Conservation (phyloP, 1,140 invertebrate genomes). For the Drosophila pruinosa region DNA sequence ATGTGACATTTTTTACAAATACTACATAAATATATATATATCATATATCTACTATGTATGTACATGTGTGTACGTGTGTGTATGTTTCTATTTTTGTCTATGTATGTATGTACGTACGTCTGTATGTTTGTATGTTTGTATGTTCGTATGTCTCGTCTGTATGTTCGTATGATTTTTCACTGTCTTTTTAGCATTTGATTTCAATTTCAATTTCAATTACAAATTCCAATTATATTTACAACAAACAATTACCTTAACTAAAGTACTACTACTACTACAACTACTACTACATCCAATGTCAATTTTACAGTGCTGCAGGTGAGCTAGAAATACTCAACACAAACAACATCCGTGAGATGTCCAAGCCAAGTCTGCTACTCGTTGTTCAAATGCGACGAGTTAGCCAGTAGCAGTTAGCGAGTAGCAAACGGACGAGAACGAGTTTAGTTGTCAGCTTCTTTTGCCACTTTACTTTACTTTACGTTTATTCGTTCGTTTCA, state of each 20-base stretch:
- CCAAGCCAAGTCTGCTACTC: too few species aligned
- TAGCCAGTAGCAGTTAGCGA: background rate
- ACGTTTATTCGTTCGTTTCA: background rate
- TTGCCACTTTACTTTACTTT: background rate
- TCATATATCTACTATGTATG: slow-evolving; percentile 6
- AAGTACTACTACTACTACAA: background rate
- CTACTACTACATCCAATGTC: background rate
- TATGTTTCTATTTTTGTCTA: slow-evolving; percentile 7
- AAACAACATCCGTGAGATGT: too few species aligned
- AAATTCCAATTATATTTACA: background rate
- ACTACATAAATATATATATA: slow-evolving; percentile 12
- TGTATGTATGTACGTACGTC: slow-evolving; percentile 24
- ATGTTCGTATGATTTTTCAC: slow-evolving; percentile 29
- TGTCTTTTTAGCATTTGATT: slow-evolving; percentile 32
- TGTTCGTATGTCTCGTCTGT: slow-evolving; percentile 7
- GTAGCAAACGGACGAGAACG: background rate
- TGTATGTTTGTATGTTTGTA: slow-evolving; percentile 33
- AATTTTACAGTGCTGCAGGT: slow-evolving; percentile 26
- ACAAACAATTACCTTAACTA: background rate
- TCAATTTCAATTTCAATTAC: slow-evolving; percentile 2
- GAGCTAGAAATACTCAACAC: slow-evolving; percentile 6
- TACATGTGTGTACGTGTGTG: slow-evolving; percentile 5
- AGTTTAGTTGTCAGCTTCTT: background rate
- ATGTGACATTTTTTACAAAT: slow-evolving; percentile 5
- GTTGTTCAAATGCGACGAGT: too few species aligned